Evolutionary conservation across 2,797 vertebrate genomes (phyloP), one percentile per base, ranked within the genome.

Genomic region (Otolemur crassicaudatus): DNA sequence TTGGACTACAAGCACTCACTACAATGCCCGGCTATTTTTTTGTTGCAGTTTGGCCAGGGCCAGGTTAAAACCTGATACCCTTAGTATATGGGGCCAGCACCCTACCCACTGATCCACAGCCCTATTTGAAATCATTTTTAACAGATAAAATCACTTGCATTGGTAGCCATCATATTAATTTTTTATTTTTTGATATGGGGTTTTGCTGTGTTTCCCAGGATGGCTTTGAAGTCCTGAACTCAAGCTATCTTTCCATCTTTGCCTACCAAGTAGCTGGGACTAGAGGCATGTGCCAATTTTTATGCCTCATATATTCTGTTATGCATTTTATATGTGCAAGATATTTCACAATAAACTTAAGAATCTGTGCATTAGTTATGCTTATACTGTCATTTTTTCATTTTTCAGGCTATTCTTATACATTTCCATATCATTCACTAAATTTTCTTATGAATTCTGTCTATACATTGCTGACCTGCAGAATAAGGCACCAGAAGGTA

Each of bases 271-370:
- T 76, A 49, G 29, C 73, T 31, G 29, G 27, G 43, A 20, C 27
- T 20, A 49, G 17, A 31, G 46, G 12, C 19, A 29, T 17, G 5
- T 31, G 43, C 73, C 29, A 77, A 77, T 91, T 92, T 93, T 76
- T 85, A 84, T 92, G 22, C 31, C 56, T 73, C 13, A 34, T 58
- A 43, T 76, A 31, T 79, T 58, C 37, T 29, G 19, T 20, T 53
- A 82, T 82, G 31, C 11, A 60, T 43, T 92, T 83, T 72, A 84
- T 67, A 46, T 75, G 46, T 85, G 34, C 46, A 89, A 72, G 76
- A 53, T 60, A 91, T 67, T 70, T 84, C 82, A 91, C n/a, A 94
- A 60, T 40, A 91, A 95, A 72, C 73, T 87, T 77, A 87, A 49
- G 67, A 82, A 91, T 53, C 56, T 25, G 65, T 29, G 22, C 17